Base-by-base conservation (phyloP, 2,113 vertebrate species). In the Sarotherodon lohbergeri region DNA sequence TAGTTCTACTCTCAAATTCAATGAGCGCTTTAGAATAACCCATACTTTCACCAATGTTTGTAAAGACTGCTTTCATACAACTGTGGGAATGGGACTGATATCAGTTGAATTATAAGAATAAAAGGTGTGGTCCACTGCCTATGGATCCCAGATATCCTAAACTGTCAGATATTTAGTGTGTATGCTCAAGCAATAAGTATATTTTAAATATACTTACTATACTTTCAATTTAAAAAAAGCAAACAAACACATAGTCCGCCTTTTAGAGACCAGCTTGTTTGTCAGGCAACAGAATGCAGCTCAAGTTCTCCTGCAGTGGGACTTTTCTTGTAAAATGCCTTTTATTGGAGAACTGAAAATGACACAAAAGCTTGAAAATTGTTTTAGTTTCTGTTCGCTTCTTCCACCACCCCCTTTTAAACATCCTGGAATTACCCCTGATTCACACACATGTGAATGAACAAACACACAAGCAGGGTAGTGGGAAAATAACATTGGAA, bases 401-500 rank as follows among this genome's bases (percentile, higher is more conserved):
- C 0, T 16, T 76, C 41, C 5, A 29, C 43, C 71, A 3, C 24
- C 14, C 71, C 4, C 22, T 12, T 29, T 0, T 48, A 2, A 48
- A 76, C 19, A 11, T 19, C 71, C 71, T 76, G 24, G 71, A 76
- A 76, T 76, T 76, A 19, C 24, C 24, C 43, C 43, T 76, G 43
- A 48, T 16, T 8, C 34, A 52, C 57, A 55, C 6, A 55, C 27
- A 2, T 32, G 36, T 71, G 52, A 46, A 57, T 24, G 29, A 10
- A 39, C 12, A 41, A 36, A 76, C 73, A 41, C 48, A 76, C 2
- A 71, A 73, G 84, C 71, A 66, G 17, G 14, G 43, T 8, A 83
- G 16, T 91, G 87, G 86, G 86, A 88, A 90, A 91, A 71, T 54
- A n/a, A 54, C 48, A 41, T 71, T 66, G 48, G 82, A 88, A 80